phyloP scores from a whole-genome alignment of 2,797 vertebrate species.

The Synaphobranchus kaupii region DNA sequence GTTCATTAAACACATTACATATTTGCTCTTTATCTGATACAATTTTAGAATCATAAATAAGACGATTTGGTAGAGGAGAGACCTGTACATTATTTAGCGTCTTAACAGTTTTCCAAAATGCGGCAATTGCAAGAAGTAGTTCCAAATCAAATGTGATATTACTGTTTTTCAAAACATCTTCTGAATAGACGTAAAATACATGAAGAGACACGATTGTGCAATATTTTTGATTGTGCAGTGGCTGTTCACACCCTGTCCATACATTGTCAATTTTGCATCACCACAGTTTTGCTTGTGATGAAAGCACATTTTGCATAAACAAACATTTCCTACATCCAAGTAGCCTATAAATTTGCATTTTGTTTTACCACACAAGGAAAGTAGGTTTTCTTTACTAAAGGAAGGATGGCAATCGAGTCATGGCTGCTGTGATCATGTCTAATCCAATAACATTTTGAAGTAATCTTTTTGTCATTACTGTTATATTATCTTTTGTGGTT shows the following conservation, averaged over 20 bases:
- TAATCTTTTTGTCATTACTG: not conserved
- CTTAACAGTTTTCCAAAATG: too few species aligned
- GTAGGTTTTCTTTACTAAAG: not conserved
- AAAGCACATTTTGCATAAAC: not conserved
- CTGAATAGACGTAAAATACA: too few species aligned
- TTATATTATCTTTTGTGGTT: not conserved
- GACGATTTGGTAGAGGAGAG: too few species aligned
- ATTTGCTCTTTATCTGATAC: too few species aligned
- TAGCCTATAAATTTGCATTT: too few species aligned
- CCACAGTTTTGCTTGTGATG: not conserved
- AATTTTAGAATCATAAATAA: too few species aligned
- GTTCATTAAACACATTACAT: too few species aligned
- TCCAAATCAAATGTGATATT: too few species aligned
- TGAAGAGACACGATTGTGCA: too few species aligned
- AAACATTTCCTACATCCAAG: not conserved
- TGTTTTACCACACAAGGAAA: not conserved
- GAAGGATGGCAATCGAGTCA: not conserved
- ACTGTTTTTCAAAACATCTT: too few species aligned
- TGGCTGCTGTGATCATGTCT: not conserved
- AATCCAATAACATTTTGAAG: not conserved
- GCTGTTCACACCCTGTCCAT: not conserved
- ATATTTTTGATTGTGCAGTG: not conserved
- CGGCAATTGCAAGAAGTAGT: too few species aligned
- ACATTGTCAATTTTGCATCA: not conserved
- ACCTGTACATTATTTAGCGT: too few species aligned